A percentile compares a stretch with the other conserved stretches of the same genome.
These are phyloP conservation scores for Cyprinella venusta DNA, from an alignment of 2,797 vertebrate genomes.

Conservation along the genomic window DNA sequence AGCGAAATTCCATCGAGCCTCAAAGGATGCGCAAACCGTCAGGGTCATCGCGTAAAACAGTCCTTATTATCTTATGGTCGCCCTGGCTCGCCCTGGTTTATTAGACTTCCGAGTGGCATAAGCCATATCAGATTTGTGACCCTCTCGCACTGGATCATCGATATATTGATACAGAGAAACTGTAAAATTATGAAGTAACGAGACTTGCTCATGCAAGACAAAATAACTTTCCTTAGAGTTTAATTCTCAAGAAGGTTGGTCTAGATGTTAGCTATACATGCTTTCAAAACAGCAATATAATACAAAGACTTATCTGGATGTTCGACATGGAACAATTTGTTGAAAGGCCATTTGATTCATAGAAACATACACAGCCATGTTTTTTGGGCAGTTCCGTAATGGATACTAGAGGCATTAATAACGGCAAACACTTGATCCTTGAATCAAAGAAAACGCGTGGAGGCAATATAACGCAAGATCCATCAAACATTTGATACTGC, in stretches of 20 bases:
- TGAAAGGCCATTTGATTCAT: constrained; percentile 60
- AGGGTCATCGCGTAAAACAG: constrained; percentile 75
- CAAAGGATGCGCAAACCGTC: constrained; percentile 80
- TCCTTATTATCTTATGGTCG: constrained; percentile 73
- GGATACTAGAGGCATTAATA: constrained; percentile 73
- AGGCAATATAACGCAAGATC: constrained; percentile 65
- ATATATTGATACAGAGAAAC: constrained; percentile 37
- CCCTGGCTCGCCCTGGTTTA: constrained; percentile 68
- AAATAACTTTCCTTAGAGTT: background rate
- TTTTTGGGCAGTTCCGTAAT: constrained; percentile 68
- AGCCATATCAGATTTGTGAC: constrained; percentile 52
- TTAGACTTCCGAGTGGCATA: constrained; percentile 58
- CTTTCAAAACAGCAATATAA: constrained; percentile 3
- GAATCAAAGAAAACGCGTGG: constrained; percentile 67
- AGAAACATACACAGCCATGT: constrained; percentile 53
- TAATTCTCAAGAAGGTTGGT: background rate
- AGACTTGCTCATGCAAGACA: background rate
- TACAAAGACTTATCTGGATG: constrained; percentile 47
- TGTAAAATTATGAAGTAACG: constrained; percentile 23
- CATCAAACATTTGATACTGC: constrained; percentile 70
- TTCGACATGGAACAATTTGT: constrained; percentile 54
- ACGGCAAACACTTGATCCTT: constrained; percentile 67
- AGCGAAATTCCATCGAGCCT: constrained; percentile 88
- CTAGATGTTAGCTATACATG: background rate
- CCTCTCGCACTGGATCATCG: constrained; percentile 12